Evolutionary conservation across 1,140 invertebrate genomes (phyloP).

Genomic region (Fopius arisanus): DNA sequence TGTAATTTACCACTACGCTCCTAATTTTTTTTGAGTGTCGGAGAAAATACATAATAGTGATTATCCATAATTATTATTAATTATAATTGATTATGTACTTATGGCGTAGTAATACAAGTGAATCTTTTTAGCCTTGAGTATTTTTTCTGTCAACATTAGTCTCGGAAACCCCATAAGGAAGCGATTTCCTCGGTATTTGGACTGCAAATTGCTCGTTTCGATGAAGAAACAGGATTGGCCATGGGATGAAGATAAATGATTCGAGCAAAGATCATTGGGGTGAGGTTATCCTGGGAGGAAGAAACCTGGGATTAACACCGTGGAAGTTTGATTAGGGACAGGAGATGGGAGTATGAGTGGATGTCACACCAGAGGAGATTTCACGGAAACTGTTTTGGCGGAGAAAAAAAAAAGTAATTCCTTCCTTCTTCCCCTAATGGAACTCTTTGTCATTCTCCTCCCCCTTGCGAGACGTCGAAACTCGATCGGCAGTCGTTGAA

Average conservation of each 20-base stretch:
- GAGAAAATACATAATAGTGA: too few relatives aligned
- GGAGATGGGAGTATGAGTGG: background rate
- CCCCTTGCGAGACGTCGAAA: slow-evolving; percentile 18
- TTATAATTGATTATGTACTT: too few relatives aligned
- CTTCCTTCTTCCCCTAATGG: background rate
- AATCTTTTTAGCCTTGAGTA: too few relatives aligned
- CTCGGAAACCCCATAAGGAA: background rate
- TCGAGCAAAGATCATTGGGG: background rate
- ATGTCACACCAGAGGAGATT: background rate
- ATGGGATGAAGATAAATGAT: slow-evolving; percentile 30
- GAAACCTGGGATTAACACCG: slow-evolving; percentile 8
- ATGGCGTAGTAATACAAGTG: too few relatives aligned
- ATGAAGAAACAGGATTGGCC: slow-evolving; percentile 27
- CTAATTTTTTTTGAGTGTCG: too few relatives aligned
- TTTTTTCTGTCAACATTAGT: background rate
- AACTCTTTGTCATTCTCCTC: slow-evolving; percentile 1
- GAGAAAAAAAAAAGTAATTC: background rate
- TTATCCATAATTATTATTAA: too few relatives aligned
- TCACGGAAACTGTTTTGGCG: background rate
- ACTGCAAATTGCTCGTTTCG: slow-evolving; percentile 12
- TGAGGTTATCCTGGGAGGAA: background rate
- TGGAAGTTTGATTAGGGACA: background rate
- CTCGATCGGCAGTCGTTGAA: slow-evolving; percentile 32
- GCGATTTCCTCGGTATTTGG: slow-evolving; percentile 24
- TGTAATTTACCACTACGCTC: too few relatives aligned